A percentile compares a stretch with the other conserved stretches of the same genome.
These are phyloP conservation scores for Clostera curtula DNA, from an alignment of 2,888 invertebrate species.

Conservation along the genomic window DNA sequence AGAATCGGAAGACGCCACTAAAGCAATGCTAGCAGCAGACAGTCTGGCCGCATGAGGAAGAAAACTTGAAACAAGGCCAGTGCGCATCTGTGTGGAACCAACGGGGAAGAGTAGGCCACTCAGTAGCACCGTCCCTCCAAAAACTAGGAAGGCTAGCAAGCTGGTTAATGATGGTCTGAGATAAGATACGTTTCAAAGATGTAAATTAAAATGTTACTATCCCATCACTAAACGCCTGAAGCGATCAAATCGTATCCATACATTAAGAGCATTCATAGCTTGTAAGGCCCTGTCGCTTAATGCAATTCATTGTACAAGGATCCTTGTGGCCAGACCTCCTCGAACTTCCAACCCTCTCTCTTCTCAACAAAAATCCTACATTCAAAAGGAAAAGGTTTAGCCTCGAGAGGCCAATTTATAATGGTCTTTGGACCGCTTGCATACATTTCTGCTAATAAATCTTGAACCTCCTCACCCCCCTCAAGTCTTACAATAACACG, in stretches of 20 bases:
- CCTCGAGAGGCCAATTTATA: conserved; percentile 25
- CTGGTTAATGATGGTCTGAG: neutral
- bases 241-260: conserved; percentile 64
- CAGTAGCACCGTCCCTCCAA: too few relatives aligned
- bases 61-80: too few relatives aligned
- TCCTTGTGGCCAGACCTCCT: conserved; percentile 35
- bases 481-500: conserved; percentile 23
- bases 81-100: too few relatives aligned
- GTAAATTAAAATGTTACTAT: too few relatives aligned
- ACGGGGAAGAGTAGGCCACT: too few relatives aligned
- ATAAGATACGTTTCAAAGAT: neutral
- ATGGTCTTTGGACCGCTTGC: conserved; percentile 34
- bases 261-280: conserved; percentile 63
- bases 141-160: neutral
- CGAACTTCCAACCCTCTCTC: conserved; percentile 23
- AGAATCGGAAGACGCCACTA: too few relatives aligned
- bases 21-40: too few relatives aligned
- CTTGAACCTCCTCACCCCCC: conserved; percentile 21
- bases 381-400: conserved; percentile 18
- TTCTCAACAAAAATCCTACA: conserved; percentile 14
- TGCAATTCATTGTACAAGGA: conserved; percentile 68
- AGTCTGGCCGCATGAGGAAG: too few relatives aligned
- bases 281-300: conserved; percentile 58
- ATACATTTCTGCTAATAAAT: conserved; percentile 36
- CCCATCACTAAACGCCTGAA: conserved; percentile 42